These are phyloP conservation scores for Porites cylindrica DNA, from an alignment of 92 coral and sea anemone species.

Conservation along the genomic window DNA sequence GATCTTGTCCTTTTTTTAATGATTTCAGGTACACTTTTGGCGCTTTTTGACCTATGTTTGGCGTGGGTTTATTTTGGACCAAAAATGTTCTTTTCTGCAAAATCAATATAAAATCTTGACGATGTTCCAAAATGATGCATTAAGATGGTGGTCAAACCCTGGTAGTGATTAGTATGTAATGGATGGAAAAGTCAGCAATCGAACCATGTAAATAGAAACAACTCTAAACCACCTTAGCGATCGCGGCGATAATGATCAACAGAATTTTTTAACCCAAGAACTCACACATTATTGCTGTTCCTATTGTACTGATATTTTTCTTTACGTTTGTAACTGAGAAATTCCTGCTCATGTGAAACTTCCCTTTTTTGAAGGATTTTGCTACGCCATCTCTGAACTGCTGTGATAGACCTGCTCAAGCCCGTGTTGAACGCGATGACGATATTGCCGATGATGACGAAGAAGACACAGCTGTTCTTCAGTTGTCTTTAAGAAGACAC, in stretches of 20 bases:
- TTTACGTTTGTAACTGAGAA: no score
- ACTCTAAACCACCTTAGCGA: no score
- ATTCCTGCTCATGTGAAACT: background rate
- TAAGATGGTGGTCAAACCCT: no score
- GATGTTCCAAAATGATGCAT: no score
- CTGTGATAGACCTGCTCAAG: conserved; percentile 4
- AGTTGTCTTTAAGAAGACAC: conserved; percentile 76
- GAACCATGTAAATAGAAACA: no score
- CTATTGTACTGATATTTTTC: no score
- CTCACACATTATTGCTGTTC: no score
- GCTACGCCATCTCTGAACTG: conserved; percentile 79
- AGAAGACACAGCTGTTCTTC: conserved; percentile 55
- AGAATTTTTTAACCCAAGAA: no score
- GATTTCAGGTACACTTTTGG: background rate
- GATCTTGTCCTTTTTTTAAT: background rate
- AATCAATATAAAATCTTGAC: background rate
- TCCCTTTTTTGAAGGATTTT: conserved; percentile 63
- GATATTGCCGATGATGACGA: conserved; percentile 44
- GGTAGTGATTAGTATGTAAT: no score
- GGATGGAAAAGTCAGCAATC: no score
- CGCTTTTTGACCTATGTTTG: background rate
- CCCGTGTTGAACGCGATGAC: conserved; percentile 43
- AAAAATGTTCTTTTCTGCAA: background rate
- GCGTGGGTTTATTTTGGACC: background rate
- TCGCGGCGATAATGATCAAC: no score